Evolutionary conservation across 2,797 vertebrate genomes (phyloP), one percentile per base, ranked within the genome.

Genomic region (Megaceryle alcyon): DNA sequence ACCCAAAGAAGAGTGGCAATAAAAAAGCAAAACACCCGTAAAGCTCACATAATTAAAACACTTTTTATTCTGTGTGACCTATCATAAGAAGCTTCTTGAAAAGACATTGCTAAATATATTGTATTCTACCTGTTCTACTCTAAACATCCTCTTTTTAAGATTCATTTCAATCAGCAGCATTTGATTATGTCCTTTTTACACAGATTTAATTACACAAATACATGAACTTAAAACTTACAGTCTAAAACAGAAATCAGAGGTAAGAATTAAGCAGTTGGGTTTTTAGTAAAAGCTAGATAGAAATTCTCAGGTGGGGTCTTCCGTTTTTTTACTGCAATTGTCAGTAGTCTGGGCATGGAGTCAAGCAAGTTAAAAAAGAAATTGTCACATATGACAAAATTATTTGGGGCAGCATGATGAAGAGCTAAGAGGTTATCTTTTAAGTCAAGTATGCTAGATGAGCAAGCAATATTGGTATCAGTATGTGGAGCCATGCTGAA

Each of bases 341-440:
- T 51, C 69, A 92, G 49, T 73, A 78, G 83, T 44, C 41, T 65
- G 18, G 59, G 33, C 23, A 65, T 12, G 26, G 57, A 49, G 18
- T 53, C 6, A 3, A 86, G 28, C 85, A 82, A 84, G 14, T 54
- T 75, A 83, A 80, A 84, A 93, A 71, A 29, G 51, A 11, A 76
- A 92, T 65, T 63, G 84, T 54, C 70, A 59, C 79, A 56, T 48
- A 37, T 46, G 78, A 79, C 63, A 82, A 69, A 86, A 81, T 72
- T 79, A 81, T 92, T 92, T 84, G 76, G 37, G 93, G 73, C 41
- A 84, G 70, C 35, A 72, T 18, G 39, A 35, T 61, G 29, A 90
- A 90, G 51, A 92, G 77, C 65, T 64, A 88, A 88, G 49, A 82
- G 71, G 71, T 91, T 80, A 79, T 65, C 77, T 86, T 82, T 28